A percentile compares a stretch with the other conserved stretches of the same genome.
Evolutionary conservation across 2,888 invertebrate genomes (phyloP).

Genomic region (Cerceris rybyensis): DNA sequence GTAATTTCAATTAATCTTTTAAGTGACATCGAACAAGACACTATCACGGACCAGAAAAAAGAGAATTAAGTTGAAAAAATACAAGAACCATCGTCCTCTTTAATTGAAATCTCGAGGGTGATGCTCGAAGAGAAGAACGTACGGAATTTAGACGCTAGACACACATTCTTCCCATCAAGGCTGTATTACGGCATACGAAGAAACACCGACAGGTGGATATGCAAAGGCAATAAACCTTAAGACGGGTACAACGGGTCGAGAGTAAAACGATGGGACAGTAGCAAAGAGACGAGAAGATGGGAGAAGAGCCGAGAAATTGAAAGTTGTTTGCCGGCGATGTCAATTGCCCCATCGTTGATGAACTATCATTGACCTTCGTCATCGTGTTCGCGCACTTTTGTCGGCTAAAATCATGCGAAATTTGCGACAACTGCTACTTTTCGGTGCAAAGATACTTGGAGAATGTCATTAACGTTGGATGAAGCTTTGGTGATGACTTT

Average conservation of each 20-base stretch:
- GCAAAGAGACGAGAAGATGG: conserved; percentile 13
- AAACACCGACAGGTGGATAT: conserved; percentile 28
- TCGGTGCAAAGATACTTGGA: too few species aligned
- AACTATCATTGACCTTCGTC: conserved; percentile 62
- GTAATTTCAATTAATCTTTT: too few species aligned
- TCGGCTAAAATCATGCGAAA: not conserved
- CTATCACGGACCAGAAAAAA: not conserved
- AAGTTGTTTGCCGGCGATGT: conserved; percentile 64
- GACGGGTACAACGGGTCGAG: not conserved
- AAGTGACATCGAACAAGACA: not conserved
- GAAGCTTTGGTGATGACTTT: too few species aligned
- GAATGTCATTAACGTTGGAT: too few species aligned
- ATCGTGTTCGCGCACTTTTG: not conserved
- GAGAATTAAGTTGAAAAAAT: not conserved
- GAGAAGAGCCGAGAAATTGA: conserved; percentile 59
- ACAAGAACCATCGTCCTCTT: not conserved
- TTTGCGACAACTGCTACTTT: not conserved
- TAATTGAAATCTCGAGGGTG: conserved; percentile 43
- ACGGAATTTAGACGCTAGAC: conserved; percentile 48
- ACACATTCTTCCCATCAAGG: conserved; percentile 55
- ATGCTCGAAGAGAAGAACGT: conserved; percentile 42
- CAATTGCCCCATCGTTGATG: conserved; percentile 38
- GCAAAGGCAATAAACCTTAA: conserved; percentile 49
- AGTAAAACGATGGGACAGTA: conserved; percentile 18
- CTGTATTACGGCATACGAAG: conserved; percentile 46